phyloP scores from a whole-genome alignment of 1,140 invertebrate species.

The Geopemphigus sp. region DNA sequence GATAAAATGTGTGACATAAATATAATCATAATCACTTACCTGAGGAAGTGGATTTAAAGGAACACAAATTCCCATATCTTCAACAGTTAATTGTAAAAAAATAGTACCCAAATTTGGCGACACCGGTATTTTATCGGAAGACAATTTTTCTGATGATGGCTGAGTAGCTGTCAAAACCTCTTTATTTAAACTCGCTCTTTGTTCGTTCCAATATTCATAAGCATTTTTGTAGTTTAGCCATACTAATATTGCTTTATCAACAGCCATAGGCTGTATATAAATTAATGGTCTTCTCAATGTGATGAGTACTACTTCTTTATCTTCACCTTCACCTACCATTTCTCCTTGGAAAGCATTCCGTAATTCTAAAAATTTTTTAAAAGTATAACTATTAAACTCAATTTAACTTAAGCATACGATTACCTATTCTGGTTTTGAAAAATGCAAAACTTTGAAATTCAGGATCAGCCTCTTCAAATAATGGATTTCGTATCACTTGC shows the following conservation, averaged over 20 bases:
- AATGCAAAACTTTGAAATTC: conserved; percentile 97
- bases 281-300: conserved; percentile 87
- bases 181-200: conserved; percentile 81
- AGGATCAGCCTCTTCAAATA: conserved; percentile 94
- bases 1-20: not conserved
- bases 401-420: conserved; percentile 25
- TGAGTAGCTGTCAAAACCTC: conserved; percentile 81
- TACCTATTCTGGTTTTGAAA: conserved; percentile 89
- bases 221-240: conserved; percentile 99
- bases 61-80: conserved; percentile 95
- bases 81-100: conserved; percentile 90
- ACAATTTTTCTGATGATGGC: conserved; percentile 71
- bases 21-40: conserved; percentile 55
- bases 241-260: conserved; percentile 94
- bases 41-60: conserved; percentile 80
- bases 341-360: conserved; percentile 87
- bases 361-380: conserved; percentile 58
- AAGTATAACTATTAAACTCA: conserved; percentile 1
- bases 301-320: conserved; percentile 92
- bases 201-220: conserved; percentile 98
- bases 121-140: conserved; percentile 72
- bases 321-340: conserved; percentile 69
- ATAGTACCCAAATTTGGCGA: conserved; percentile 80
- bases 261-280: conserved; percentile 91
- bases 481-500: conserved; percentile 85